phyloP scores from a whole-genome alignment of 2,113 vertebrate species.

The Bagarius yarrelli region DNA sequence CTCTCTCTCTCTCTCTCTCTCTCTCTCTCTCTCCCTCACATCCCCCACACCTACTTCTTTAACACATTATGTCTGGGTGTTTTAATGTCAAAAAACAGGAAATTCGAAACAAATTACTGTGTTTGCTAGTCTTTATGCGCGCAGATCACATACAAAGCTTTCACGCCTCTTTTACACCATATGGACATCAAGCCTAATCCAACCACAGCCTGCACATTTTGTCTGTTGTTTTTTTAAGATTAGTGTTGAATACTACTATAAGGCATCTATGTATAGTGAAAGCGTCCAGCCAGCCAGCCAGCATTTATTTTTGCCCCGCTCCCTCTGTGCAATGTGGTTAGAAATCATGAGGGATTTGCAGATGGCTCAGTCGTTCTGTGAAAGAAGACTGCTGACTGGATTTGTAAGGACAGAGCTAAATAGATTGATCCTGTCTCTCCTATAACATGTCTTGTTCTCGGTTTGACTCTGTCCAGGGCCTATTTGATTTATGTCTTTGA shows the following conservation, averaged over 20 bases:
- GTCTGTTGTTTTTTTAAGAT: constrained; percentile 5
- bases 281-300: constrained; percentile 15
- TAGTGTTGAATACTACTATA: constrained; percentile 16
- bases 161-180: too few species aligned
- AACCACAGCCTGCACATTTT: background rate
- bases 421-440: constrained; percentile 45
- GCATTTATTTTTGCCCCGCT: constrained; percentile 29
- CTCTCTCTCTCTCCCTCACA: constrained; percentile 15
- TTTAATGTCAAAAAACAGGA: background rate
- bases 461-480: constrained; percentile 24
- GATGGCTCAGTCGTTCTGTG: constrained; percentile 36
- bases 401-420: constrained; percentile 48
- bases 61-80: background rate
- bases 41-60: background rate
- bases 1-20: constrained; percentile 14
- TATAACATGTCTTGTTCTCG: constrained; percentile 16
- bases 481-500: constrained; percentile 48
- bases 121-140: background rate
- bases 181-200: background rate
- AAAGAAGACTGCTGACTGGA: constrained; percentile 36
- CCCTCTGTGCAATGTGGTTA: constrained; percentile 11
- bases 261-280: constrained; percentile 8
- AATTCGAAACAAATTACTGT: background rate
- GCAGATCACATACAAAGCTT: background rate
- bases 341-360: constrained; percentile 38